Base-by-base conservation (phyloP, 2,888 invertebrate species). In the Lasioglossum malachurum region DNA sequence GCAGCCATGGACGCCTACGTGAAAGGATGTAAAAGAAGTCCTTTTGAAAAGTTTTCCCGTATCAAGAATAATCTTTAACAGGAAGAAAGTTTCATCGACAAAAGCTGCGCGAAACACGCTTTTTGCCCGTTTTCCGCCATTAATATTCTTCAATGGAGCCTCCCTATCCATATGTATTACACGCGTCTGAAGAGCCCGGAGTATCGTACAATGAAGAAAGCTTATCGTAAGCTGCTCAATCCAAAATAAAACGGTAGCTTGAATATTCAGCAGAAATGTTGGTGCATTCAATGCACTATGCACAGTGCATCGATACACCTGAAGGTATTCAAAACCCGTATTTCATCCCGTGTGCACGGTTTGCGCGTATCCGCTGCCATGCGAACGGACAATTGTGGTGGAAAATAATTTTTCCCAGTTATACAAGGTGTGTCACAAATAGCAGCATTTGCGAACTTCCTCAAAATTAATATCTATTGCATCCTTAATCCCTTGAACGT, bases 191-290 rank as follows among this genome's bases (percentile, higher is more conserved):
- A 71, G 71, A 41, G 14, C 12, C 31, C 64, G 10, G 71, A 41
- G n/a, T n/a, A 71, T 27, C 71, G 71, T 41, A 71, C 71, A 71
- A 71, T 71, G 41, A 71, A 41, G 71, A 71, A 71, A 71, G 71
- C 71, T 71, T 71, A 71, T 71, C 71, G 41, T 71, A 71, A 71
- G 71, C 71, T 41, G 71, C 41, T 71, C 71, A 41, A 71, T 71
- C 41, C 71, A 71, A 71, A 71, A 71, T 71, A 71, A 71, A 71
- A 71, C 41, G 73, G 46, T 16, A 27, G 46, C 73, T 46, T 41
- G 44, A 73, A 46, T 46, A 41, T 73, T 73, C 46, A 73, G 49
- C 27, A 53, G 49, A 69, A 19, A 67, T 46, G 35, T 4, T 27
- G 27, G 69, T 7, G 41, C 41, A 41, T 41, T 71, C 38, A 41